Evolutionary conservation across 53 echinoderm and acorn worm genomes (phyloP).

Genomic region (Paracentrotus lividus): DNA sequence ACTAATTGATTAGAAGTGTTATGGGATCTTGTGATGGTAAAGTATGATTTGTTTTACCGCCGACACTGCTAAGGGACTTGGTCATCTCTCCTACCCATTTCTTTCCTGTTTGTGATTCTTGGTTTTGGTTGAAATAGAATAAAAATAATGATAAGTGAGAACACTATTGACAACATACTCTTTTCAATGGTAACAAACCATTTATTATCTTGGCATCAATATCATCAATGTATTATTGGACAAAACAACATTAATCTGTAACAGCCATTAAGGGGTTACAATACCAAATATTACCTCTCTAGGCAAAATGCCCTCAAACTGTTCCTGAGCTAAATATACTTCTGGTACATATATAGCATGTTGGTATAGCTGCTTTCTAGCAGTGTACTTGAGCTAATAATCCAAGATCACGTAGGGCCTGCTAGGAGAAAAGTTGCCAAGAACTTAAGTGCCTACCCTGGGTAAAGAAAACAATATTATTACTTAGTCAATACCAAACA

Average conservation of each 20-base stretch:
- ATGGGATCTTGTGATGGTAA: not conserved
- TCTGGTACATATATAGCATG: too few relatives aligned
- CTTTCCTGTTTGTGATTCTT: slow-evolving; percentile 68
- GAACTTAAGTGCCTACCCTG: too few relatives aligned
- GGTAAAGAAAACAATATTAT: too few relatives aligned
- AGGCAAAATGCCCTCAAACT: not conserved
- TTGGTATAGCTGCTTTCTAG: too few relatives aligned
- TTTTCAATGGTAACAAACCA: not conserved
- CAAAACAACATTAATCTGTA: not conserved
- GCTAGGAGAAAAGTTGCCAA: too few relatives aligned
- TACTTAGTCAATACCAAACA: too few relatives aligned
- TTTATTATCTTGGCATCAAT: not conserved
- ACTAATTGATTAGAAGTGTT: not conserved
- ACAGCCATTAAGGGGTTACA: not conserved
- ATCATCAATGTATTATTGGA: not conserved
- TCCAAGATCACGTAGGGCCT: too few relatives aligned
- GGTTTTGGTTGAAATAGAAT: not conserved
- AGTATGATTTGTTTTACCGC: slow-evolving; percentile 71
- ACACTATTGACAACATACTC: not conserved
- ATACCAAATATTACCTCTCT: not conserved
- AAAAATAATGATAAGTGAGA: not conserved
- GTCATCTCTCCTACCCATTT: slow-evolving; percentile 83
- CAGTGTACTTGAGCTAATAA: too few relatives aligned
- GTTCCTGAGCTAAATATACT: too few relatives aligned
- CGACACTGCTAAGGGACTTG: slow-evolving; percentile 78